Evolutionary conservation across 1,140 invertebrate genomes (phyloP).

Genomic region (Euwallacea similis): DNA sequence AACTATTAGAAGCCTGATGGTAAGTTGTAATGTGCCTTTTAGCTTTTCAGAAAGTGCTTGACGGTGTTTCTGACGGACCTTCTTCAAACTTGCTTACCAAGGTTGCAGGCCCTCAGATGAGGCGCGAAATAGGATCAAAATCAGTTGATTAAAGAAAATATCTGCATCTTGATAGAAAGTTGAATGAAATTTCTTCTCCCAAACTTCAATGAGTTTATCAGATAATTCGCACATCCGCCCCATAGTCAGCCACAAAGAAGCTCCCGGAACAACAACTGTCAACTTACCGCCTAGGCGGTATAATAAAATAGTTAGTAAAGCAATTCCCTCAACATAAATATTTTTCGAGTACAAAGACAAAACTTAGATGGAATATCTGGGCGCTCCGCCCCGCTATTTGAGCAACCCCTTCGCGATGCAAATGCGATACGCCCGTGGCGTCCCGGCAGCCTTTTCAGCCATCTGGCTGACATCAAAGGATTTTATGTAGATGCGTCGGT

Average conservation of each 20-base stretch:
- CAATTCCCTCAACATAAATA: slow-evolving; percentile 48
- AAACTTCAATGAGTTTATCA: too few species aligned
- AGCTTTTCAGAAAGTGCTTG: too few species aligned
- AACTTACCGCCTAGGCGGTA: background rate
- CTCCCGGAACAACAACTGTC: background rate
- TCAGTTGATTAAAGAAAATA: too few species aligned
- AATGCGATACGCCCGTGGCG: slow-evolving; percentile 44
- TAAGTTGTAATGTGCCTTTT: too few species aligned
- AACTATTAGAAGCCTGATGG: too few species aligned
- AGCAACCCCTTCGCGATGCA: slow-evolving; percentile 49
- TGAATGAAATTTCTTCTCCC: too few species aligned
- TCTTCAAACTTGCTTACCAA: too few species aligned
- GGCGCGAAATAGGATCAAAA: too few species aligned
- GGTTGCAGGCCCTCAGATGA: too few species aligned
- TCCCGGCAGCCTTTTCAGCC: slow-evolving; percentile 42
- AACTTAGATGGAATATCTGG: slow-evolving; percentile 49
- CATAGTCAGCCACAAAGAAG: background rate
- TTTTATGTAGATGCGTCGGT: slow-evolving; percentile 49
- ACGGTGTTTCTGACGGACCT: too few species aligned
- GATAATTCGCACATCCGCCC: too few species aligned
- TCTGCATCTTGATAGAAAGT: too few species aligned
- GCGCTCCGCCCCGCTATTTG: slow-evolving; percentile 44
- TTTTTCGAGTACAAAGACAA: slow-evolving; percentile 51
- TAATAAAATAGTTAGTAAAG: slow-evolving; percentile 20
- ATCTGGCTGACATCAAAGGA: slow-evolving; percentile 48